These are phyloP conservation scores for Chrysocyon brachyurus DNA, from an alignment of 2,797 vertebrate species.

Conservation along the genomic window DNA sequence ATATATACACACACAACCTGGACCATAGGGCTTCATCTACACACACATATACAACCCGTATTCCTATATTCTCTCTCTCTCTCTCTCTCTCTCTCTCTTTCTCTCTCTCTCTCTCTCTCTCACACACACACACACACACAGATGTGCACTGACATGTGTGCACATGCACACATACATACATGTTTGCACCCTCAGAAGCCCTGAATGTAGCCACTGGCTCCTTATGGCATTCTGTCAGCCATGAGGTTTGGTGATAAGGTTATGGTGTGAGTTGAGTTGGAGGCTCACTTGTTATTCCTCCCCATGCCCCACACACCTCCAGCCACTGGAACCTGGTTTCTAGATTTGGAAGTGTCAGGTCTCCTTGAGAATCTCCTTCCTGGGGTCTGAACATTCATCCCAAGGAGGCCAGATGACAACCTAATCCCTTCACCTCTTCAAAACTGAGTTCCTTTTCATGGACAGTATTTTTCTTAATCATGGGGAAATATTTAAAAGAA, in stretches of 20 bases:
- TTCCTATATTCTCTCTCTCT: not conserved
- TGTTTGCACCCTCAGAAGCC: not conserved
- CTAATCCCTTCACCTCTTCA: conserved; percentile 18
- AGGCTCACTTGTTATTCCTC: not conserved
- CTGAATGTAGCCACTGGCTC: not conserved
- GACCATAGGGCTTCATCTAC: not conserved
- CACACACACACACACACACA: not conserved
- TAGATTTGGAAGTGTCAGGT: conserved; percentile 18
- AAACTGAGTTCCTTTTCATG: not conserved
- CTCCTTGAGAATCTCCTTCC: not conserved
- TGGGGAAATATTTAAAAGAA: not conserved
- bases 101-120: not conserved
- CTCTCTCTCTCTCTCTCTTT: not conserved
- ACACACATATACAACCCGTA: not conserved
- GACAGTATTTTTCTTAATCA: not conserved
- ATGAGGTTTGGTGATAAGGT: not conserved
- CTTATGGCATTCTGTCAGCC: not conserved
- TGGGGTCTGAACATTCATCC: not conserved
- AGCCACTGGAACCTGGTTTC: not conserved
- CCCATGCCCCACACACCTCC: not conserved
- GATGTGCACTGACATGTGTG: no score
- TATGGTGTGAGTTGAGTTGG: not conserved
- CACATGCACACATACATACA: not conserved
- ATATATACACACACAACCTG: not conserved
- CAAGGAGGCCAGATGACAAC: not conserved